These are phyloP conservation scores for Acanthopleura granulata DNA, from an alignment of 2,888 invertebrate species.

Conservation along the genomic window DNA sequence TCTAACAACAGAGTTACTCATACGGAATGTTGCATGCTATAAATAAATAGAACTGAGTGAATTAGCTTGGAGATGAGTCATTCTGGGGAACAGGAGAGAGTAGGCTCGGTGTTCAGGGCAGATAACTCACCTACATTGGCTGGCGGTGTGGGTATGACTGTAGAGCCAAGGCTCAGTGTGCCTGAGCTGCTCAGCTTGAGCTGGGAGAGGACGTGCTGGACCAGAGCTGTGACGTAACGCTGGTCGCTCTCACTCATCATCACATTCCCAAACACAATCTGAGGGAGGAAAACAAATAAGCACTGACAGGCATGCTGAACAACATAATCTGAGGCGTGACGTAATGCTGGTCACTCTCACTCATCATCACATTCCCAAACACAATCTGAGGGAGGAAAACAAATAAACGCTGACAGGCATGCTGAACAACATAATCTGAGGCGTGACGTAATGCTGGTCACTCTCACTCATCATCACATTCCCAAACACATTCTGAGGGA, in stretches of 20 bases:
- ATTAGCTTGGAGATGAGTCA: no score
- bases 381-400: constrained; percentile 40
- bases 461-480: constrained; percentile 47
- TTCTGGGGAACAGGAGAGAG: background rate
- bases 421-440: constrained; percentile 44
- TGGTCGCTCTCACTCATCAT: constrained; percentile 52
- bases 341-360: constrained; percentile 54
- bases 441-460: constrained; percentile 55
- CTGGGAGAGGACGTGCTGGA: constrained; percentile 45
- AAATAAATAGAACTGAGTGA: no score
- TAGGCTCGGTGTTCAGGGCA: background rate
- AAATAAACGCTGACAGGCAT: constrained; percentile 30
- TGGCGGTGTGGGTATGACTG: constrained; percentile 59
- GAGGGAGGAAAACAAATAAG: constrained; percentile 16
- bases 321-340: constrained; percentile 46
- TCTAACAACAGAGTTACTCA: no score
- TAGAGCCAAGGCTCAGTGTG: constrained; percentile 47
- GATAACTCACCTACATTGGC: constrained; percentile 60
- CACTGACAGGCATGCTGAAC: constrained; percentile 39
- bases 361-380: constrained; percentile 51
- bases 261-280: constrained; percentile 55
- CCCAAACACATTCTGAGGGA: constrained; percentile 51
- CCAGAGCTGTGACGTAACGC: constrained; percentile 49
- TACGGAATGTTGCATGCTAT: no score
- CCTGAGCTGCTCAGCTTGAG: constrained; percentile 50